phyloP scores from a whole-genome alignment of 2,113 vertebrate genomes.

The Chloroceryle aenea region DNA sequence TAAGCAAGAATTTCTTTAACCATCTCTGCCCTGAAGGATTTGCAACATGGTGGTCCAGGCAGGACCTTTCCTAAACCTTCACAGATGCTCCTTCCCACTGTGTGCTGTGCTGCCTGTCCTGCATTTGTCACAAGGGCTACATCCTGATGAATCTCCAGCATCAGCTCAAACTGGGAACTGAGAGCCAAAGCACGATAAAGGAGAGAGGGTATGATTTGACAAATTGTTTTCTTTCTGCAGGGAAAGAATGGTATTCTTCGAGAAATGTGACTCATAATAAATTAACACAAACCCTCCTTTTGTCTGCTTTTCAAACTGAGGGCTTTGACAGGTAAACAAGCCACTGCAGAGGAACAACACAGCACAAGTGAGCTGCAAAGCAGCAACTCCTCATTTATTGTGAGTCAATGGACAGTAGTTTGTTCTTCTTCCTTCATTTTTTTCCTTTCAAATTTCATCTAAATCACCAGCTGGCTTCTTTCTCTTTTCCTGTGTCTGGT shows the following conservation, averaged over 20 bases:
- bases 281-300: not conserved
- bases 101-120: accelerated
- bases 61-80: not conserved
- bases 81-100: not conserved
- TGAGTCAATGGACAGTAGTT: not conserved
- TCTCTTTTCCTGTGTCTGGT: not conserved
- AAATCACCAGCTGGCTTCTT: not conserved
- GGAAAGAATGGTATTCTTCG: not conserved
- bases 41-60: too few relatives aligned
- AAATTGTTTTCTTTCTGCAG: not conserved
- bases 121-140: accelerated
- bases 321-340: not conserved
- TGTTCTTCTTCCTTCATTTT: not conserved
- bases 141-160: not conserved
- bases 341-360: not conserved
- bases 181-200: not conserved
- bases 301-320: not conserved
- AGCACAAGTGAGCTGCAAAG: not conserved
- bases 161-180: not conserved
- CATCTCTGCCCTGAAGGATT: not conserved
- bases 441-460: not conserved
- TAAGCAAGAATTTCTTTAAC: not conserved
- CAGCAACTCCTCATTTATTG: not conserved
- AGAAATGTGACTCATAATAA: not conserved
- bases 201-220: not conserved